phyloP scores from a whole-genome alignment of 2,797 vertebrate genomes.

The Gorsachius magnificus region DNA sequence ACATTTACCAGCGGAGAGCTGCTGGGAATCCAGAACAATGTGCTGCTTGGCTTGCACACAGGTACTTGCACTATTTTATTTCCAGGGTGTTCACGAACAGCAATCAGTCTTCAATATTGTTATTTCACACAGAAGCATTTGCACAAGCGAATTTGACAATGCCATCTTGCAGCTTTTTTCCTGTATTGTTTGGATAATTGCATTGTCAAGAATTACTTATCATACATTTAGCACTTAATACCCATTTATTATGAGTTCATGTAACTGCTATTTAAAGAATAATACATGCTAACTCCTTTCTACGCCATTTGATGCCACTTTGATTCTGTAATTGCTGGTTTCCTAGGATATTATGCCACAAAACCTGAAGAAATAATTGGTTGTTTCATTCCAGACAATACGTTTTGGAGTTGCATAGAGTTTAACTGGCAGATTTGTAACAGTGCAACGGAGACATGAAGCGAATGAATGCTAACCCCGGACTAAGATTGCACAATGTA shows the following conservation, averaged over 20 bases:
- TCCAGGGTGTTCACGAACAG: neutral
- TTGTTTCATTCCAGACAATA: constrained; percentile 81
- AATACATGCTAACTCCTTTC: constrained; percentile 76
- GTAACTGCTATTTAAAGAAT: constrained; percentile 85
- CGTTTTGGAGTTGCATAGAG: constrained; percentile 67
- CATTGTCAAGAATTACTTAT: constrained; percentile 83
- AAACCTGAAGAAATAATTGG: constrained; percentile 83
- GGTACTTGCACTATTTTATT: neutral
- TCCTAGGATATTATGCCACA: constrained; percentile 83
- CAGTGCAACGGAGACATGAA: constrained; percentile 42
- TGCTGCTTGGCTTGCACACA: neutral
- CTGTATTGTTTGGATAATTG: constrained; percentile 80
- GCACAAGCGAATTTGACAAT: constrained; percentile 64
- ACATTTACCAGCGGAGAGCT: neutral
- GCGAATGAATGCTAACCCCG: neutral
- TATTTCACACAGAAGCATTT: neutral
- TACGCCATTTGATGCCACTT: constrained; percentile 75
- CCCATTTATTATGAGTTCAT: constrained; percentile 82
- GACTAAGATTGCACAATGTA: neutral
- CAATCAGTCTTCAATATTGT: neutral
- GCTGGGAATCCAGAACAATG: neutral
- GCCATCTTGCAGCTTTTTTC: constrained; percentile 68
- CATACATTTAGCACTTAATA: constrained; percentile 81
- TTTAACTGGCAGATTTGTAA: constrained; percentile 76
- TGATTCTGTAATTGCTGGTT: constrained; percentile 83